These are phyloP conservation scores for Falco naumanni DNA, from an alignment of 2,797 vertebrate species.

Conservation along the genomic window DNA sequence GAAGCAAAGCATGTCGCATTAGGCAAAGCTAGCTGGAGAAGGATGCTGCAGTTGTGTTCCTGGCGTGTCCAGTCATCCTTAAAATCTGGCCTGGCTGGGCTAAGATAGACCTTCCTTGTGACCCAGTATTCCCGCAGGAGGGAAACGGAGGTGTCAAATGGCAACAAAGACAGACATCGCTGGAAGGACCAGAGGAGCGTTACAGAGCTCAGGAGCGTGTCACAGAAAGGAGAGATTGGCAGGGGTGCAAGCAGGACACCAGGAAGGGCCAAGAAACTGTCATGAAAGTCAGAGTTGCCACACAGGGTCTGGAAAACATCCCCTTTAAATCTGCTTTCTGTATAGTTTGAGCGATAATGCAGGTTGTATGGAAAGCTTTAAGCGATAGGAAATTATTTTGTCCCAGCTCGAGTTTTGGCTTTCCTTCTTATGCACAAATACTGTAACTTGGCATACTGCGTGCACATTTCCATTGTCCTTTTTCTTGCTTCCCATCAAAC, in stretches of 20 bases:
- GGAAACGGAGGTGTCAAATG: neutral
- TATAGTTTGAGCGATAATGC: neutral
- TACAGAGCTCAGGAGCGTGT: neutral
- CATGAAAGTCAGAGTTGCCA: neutral
- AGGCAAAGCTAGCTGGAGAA: neutral
- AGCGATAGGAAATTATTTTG: neutral
- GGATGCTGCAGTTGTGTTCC: neutral
- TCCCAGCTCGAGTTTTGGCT: neutral
- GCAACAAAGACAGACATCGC: neutral
- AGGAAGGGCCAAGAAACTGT: neutral
- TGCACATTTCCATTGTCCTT: neutral
- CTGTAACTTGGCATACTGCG: neutral
- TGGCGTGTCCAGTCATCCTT: neutral
- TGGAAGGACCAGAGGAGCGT: neutral
- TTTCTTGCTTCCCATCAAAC: neutral
- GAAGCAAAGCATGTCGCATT: neutral
- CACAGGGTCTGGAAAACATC: neutral
- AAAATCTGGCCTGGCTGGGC: neutral
- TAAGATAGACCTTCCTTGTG: neutral
- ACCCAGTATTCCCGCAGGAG: neutral
- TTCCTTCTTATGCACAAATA: neutral
- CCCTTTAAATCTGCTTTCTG: neutral
- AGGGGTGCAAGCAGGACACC: neutral
- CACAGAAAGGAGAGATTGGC: neutral
- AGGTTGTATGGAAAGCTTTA: neutral